Evolutionary conservation across 2,797 vertebrate genomes (phyloP).

Genomic region (Lutjanus campechanus): DNA sequence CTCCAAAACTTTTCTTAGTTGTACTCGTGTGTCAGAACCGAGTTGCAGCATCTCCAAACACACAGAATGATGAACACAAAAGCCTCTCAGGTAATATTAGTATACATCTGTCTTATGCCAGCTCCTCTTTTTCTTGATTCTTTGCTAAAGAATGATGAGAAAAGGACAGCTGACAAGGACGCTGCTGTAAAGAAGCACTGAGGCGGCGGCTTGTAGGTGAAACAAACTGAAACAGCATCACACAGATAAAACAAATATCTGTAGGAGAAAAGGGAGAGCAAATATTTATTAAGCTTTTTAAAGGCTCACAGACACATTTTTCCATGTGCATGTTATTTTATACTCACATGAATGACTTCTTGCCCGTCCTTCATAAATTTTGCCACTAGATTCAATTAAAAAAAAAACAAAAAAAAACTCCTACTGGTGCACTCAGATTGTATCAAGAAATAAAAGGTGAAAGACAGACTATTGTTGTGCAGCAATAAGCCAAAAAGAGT

Average conservation of each 20-base stretch:
- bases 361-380: conserved; percentile 56
- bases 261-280: conserved; percentile 52
- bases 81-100: conserved; percentile 16
- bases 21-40: conserved; percentile 34
- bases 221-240: conserved; percentile 46
- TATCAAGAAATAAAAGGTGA: conserved; percentile 13
- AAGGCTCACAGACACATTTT: conserved; percentile 32
- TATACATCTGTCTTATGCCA: conserved; percentile 17
- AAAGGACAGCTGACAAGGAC: not conserved
- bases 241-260: conserved; percentile 37
- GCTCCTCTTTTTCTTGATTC: conserved; percentile 13
- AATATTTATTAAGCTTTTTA: conserved; percentile 65
- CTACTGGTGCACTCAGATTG: conserved; percentile 26
- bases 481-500: conserved; percentile 6
- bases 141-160: conserved; percentile 7
- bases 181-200: conserved; percentile 2
- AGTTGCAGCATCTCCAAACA: conserved; percentile 41
- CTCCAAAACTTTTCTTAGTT: conserved; percentile 32
- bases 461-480: not conserved
- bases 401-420: conserved; percentile 13
- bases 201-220: not conserved
- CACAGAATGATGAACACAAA: conserved; percentile 27
- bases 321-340: conserved; percentile 28
- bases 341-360: conserved; percentile 20
- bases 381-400: not conserved